These are phyloP conservation scores for Hafferia zeledoni DNA, from an alignment of 2,797 vertebrate genomes.

Conservation along the genomic window DNA sequence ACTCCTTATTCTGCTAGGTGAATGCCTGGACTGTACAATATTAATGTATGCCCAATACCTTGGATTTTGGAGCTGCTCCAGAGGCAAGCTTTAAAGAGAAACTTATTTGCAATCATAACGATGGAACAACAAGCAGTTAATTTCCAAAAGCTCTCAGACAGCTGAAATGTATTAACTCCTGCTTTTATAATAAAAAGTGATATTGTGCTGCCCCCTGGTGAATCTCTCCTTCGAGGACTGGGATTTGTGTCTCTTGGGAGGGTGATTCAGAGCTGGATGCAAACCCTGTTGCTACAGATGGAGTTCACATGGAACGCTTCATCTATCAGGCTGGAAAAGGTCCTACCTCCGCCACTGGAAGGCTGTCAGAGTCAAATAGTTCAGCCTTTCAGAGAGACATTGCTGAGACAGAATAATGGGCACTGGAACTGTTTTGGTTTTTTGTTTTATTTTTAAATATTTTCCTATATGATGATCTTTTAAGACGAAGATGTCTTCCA, in stretches of 20 bases:
- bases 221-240: background rate
- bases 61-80: background rate
- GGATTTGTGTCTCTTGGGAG: background rate
- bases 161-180: background rate
- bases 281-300: background rate
- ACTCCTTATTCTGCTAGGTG: background rate
- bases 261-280: background rate
- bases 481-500: background rate
- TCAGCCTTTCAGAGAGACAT: background rate
- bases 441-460: accelerated
- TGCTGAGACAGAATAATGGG: background rate
- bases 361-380: background rate
- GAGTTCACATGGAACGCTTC: background rate
- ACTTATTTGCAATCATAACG: background rate
- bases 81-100: background rate
- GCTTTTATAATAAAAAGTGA: background rate
- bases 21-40: background rate
- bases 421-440: background rate
- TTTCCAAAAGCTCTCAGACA: background rate
- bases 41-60: background rate
- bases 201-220: constrained; percentile 64
- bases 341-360: background rate
- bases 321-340: background rate
- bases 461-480: background rate
- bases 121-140: background rate